Conservation (phyloP, 2,888 invertebrate species). For the Philereme vetulata region DNA sequence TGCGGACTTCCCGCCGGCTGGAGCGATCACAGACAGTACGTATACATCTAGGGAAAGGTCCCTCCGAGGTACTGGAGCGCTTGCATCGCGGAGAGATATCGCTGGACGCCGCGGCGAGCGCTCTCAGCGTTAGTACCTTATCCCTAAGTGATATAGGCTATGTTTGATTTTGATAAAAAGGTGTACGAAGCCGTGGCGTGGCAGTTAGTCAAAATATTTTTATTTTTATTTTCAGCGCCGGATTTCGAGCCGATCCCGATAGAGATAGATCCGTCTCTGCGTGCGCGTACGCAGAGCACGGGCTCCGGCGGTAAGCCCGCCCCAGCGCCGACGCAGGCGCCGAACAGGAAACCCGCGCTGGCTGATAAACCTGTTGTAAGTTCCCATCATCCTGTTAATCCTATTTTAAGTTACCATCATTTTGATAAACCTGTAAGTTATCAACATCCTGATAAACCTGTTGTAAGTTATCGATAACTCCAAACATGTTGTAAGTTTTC, state of each 20-base stretch:
- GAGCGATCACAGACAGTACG: neutral
- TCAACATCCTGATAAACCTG: no score
- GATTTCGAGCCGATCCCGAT: constrained; percentile 73
- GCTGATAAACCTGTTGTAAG: constrained; percentile 7
- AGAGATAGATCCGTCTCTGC: constrained; percentile 64
- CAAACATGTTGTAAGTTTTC: no score
- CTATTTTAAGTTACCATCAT: no score
- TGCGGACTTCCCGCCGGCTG: constrained; percentile 49
- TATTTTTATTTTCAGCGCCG: constrained; percentile 24
- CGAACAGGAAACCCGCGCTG: constrained; percentile 19
- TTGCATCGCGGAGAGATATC: constrained; percentile 89
- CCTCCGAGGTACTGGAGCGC: constrained; percentile 88
- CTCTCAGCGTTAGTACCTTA: neutral
- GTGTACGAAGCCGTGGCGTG: no score
- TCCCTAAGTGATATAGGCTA: no score
- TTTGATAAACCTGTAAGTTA: no score
- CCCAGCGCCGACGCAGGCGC: constrained; percentile 13
- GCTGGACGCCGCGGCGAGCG: constrained; percentile 83
- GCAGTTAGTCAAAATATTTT: no score
- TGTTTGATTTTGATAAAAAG: no score
- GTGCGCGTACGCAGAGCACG: constrained; percentile 48
- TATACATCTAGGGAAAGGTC: constrained; percentile 77
- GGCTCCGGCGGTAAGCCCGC: constrained; percentile 11
- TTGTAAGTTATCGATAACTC: no score
- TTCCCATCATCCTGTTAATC: neutral